phyloP scores from a whole-genome alignment of 2,113 vertebrate genomes.

The Varanus komodoensis region DNA sequence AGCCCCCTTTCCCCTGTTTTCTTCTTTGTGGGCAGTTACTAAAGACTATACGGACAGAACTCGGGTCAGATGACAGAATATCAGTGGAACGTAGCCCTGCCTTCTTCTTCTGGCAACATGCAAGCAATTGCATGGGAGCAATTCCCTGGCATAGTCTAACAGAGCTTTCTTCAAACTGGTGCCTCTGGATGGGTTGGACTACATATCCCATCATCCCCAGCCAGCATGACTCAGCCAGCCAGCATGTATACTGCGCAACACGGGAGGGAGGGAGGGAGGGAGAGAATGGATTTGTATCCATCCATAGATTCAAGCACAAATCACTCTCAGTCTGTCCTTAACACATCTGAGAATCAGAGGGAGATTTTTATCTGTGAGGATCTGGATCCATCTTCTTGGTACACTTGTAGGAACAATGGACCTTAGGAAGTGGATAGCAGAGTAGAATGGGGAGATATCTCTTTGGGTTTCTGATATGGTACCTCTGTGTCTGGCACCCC shows the following conservation, averaged over 20 bases:
- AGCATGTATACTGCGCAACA: not conserved
- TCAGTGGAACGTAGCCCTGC: not conserved
- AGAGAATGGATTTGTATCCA: not conserved
- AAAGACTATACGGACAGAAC: not conserved
- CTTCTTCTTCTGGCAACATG: not conserved
- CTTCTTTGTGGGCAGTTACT: conserved; percentile 1
- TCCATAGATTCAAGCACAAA: not conserved
- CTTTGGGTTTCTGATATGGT: not conserved
- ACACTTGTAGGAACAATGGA: not conserved
- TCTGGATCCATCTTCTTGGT: too few species aligned
- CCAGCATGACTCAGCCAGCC: too few species aligned
- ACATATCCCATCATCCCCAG: too few species aligned
- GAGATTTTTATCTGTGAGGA: not conserved
- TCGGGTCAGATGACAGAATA: not conserved
- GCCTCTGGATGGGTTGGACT: not conserved
- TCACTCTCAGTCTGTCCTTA: not conserved
- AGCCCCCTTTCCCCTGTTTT: not conserved
- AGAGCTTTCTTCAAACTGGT: not conserved
- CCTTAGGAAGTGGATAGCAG: not conserved
- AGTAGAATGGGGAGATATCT: not conserved
- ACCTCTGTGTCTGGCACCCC: too few species aligned
- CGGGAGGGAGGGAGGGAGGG: not conserved
- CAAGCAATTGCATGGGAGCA: not conserved
- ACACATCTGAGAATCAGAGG: too few species aligned
- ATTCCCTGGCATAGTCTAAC: not conserved